phyloP scores from a whole-genome alignment of 2,888 invertebrate species.

The Esperia sulphurella region DNA sequence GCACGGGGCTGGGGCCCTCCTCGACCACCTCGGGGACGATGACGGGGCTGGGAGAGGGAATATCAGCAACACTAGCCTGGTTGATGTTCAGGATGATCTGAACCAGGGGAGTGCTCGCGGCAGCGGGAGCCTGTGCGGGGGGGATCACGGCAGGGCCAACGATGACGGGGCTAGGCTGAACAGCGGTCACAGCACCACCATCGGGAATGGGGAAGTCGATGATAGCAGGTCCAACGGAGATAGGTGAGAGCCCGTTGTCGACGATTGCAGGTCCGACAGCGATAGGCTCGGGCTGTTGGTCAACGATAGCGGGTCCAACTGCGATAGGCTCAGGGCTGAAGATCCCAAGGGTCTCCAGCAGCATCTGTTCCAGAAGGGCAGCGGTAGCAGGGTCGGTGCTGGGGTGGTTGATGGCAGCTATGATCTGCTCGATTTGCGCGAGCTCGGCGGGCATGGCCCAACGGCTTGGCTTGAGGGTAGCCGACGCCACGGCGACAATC shows the following conservation, averaged over 20 bases:
- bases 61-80: conserved; percentile 7
- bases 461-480: conserved; percentile 24
- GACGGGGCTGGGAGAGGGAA: conserved; percentile 12
- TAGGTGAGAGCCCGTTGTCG: conserved; percentile 10
- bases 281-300: conserved; percentile 1
- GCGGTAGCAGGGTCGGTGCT: conserved; percentile 49
- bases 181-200: conserved; percentile 9
- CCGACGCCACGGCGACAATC: conserved; percentile 48
- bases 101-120: conserved; percentile 9
- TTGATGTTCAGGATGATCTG: conserved; percentile 15
- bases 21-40: conserved; percentile 32
- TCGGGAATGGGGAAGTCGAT: conserved; percentile 17
- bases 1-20: conserved; percentile 26
- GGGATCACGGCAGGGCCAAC: conserved; percentile 6
- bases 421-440: conserved; percentile 37
- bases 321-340: conserved; percentile 16
- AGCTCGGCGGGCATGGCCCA: conserved; percentile 19
- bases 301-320: conserved; percentile 24
- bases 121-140: conserved; percentile 9
- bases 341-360: conserved; percentile 20
- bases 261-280: conserved; percentile 11
- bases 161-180: conserved; percentile 3
- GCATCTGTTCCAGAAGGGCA: conserved; percentile 18
- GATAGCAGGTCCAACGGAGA: conserved; percentile 14
- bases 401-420: conserved; percentile 50